Evolutionary conservation across 2,113 vertebrate genomes (phyloP).

Genomic region (Paramormyrops kingsleyae): DNA sequence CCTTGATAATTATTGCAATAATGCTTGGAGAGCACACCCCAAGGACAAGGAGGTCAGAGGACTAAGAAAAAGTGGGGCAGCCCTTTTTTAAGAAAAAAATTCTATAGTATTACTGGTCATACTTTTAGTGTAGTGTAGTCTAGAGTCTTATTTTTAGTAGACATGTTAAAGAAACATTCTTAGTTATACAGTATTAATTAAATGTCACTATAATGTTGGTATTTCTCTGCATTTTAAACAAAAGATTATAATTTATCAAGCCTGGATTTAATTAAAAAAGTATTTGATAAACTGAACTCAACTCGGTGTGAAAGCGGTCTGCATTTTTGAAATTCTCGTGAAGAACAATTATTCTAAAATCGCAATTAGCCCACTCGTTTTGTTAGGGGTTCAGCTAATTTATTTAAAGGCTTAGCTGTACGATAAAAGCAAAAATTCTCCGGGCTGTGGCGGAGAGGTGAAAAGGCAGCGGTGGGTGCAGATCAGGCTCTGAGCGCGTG

Average conservation of each 20-base stretch:
- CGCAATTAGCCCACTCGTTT: constrained; percentile 45
- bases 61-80: neutral
- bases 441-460: neutral
- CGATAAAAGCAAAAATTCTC: constrained; percentile 8
- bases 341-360: constrained; percentile 37
- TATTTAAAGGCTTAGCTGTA: constrained; percentile 17
- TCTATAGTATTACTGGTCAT: neutral
- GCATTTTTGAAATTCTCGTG: constrained; percentile 21
- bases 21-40: neutral
- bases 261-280: neutral
- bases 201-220: neutral
- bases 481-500: neutral
- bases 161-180: neutral
- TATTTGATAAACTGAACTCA: constrained; percentile 20
- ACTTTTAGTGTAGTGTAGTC: neutral
- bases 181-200: neutral
- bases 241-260: constrained; percentile 1
- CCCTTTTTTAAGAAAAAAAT: neutral
- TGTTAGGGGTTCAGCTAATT: constrained; percentile 37
- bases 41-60: neutral
- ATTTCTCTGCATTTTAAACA: neutral
- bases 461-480: neutral
- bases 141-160: neutral
- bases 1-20: neutral
- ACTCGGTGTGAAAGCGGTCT: constrained; percentile 15